These are phyloP conservation scores for Alcis repandata DNA, from an alignment of 2,888 invertebrate species.

Conservation along the genomic window DNA sequence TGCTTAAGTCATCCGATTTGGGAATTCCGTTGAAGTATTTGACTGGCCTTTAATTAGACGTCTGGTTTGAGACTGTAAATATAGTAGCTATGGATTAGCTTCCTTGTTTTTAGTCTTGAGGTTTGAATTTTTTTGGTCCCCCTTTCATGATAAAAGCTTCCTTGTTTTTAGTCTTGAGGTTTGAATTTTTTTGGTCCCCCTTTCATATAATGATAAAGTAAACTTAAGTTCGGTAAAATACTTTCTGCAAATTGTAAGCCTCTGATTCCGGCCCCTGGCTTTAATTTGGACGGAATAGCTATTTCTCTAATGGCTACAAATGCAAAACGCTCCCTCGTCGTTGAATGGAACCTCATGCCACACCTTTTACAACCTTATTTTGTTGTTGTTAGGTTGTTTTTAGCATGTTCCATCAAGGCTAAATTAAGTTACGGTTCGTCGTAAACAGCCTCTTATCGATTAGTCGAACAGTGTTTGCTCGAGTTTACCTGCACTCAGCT, in stretches of 20 bases:
- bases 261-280: no score
- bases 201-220: background rate
- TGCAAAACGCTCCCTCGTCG: slow-evolving; percentile 13
- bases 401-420: background rate
- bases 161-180: background rate
- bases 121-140: background rate
- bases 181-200: background rate
- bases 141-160: background rate
- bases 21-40: background rate
- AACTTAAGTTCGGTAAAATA: background rate
- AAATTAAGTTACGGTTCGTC: slow-evolving; percentile 15
- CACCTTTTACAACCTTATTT: slow-evolving; percentile 5
- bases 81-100: background rate
- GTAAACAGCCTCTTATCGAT: slow-evolving; percentile 31
- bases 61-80: background rate
- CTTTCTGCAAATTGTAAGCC: background rate
- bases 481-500: slow-evolving; percentile 17
- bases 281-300: no score
- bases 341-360: background rate
- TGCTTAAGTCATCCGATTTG: background rate
- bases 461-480: slow-evolving; percentile 22
- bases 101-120: background rate
- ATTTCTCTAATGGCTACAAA: background rate
- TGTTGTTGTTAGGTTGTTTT: background rate
- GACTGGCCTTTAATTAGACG: background rate